Conservation (phyloP, 2,113 vertebrate genomes). For the Bostrychus sinensis region DNA sequence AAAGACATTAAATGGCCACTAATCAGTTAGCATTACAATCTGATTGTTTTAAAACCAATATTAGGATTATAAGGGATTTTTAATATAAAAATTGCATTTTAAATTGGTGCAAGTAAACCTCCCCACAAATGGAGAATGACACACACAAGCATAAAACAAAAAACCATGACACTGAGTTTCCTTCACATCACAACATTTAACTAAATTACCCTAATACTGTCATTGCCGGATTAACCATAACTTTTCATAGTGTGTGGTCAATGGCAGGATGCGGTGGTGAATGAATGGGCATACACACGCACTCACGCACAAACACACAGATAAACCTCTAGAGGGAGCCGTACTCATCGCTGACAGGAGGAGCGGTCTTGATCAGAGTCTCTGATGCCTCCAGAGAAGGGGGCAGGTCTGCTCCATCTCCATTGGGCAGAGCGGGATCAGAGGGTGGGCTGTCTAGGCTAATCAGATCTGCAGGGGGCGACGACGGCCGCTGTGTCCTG, state of each 20-base stretch:
- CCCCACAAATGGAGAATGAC: constrained; percentile 27
- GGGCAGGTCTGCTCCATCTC: constrained; percentile 93
- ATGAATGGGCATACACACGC: constrained; percentile 69
- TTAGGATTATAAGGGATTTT: too few species aligned
- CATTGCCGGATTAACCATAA: constrained; percentile 68
- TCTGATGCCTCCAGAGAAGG: constrained; percentile 93
- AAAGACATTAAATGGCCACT: too few species aligned
- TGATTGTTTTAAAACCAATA: too few species aligned
- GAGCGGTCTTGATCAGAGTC: constrained; percentile 88
- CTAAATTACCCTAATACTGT: constrained; percentile 37
- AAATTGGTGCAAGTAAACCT: constrained; percentile 29
- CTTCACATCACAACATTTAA: constrained; percentile 32
- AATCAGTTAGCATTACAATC: too few species aligned
- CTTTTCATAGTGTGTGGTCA: constrained; percentile 66
- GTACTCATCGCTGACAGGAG: constrained; percentile 95
- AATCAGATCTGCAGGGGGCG: constrained; percentile 76
- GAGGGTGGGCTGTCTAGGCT: constrained; percentile 82
- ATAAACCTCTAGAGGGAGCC: constrained; percentile 81
- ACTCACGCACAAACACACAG: constrained; percentile 61
- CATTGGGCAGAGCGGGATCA: constrained; percentile 85
- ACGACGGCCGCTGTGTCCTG: constrained; percentile 73
- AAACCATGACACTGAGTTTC: constrained; percentile 26
- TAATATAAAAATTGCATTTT: too few species aligned
- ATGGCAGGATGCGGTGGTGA: constrained; percentile 79
- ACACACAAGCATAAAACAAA: constrained; percentile 44